Percentiles rank a stretch among this genome's conserved stretches.
These are phyloP conservation scores for Phasia obesa DNA, from an alignment of 2,888 invertebrate genomes.

Conservation along the genomic window DNA sequence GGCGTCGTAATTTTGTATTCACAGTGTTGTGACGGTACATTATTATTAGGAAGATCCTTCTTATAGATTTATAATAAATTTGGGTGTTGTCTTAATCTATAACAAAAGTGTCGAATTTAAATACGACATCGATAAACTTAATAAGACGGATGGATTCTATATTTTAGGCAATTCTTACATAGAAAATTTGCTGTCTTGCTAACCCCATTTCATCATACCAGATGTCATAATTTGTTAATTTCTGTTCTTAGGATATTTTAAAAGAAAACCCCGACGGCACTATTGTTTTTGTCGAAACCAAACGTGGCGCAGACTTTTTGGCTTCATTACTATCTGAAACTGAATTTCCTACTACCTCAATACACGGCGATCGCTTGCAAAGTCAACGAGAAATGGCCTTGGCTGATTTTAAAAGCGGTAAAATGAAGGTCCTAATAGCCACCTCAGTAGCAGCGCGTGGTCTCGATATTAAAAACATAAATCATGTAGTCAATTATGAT, in stretches of 20 bases:
- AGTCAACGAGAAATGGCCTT: conserved; percentile 97
- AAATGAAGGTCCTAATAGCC: conserved; percentile 92
- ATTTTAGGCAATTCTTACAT: too few species aligned
- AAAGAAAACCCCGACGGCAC: conserved; percentile 83
- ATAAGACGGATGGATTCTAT: too few species aligned
- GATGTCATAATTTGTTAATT: too few species aligned
- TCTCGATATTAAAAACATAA: conserved; percentile 92
- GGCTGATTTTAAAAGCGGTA: conserved; percentile 91
- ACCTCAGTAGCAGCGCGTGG: conserved; percentile 98
- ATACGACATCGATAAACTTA: too few species aligned
- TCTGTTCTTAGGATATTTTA: conserved; percentile 76
- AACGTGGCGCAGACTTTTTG: conserved; percentile 94
- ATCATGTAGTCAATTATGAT: conserved; percentile 96
- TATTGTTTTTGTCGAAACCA: conserved; percentile 95
- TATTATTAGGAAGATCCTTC: too few species aligned
- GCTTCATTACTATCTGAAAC: conserved; percentile 91
- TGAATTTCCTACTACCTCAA: conserved; percentile 95
- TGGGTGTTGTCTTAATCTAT: too few species aligned
- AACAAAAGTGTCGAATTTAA: too few species aligned
- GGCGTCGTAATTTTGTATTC: too few species aligned
- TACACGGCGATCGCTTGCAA: conserved; percentile 98
- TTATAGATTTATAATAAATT: too few species aligned
- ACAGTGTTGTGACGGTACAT: too few species aligned
- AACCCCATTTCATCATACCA: too few species aligned
- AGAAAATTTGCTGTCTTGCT: too few species aligned